These are phyloP conservation scores for Holothuria leucospilota DNA, from an alignment of 53 echinoderm and acorn worm species.

Conservation along the genomic window DNA sequence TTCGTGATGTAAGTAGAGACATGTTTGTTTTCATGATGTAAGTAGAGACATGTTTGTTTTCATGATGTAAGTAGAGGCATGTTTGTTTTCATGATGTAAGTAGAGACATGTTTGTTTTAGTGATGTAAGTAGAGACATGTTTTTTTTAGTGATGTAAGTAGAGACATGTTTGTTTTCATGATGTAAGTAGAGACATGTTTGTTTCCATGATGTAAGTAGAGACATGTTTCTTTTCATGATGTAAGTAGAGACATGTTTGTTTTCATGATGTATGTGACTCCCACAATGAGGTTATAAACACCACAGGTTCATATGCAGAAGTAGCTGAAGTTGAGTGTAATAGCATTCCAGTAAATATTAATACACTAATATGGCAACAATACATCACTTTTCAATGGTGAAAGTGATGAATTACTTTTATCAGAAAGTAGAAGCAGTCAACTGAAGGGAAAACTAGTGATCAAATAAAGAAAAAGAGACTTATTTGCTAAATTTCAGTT, in stretches of 20 bases:
- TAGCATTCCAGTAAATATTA: too few species aligned
- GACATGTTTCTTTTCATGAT: constrained; percentile 11
- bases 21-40: constrained; percentile 28
- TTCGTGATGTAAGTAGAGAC: constrained; percentile 39
- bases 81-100: constrained; percentile 33
- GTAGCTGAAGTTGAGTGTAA: too few species aligned
- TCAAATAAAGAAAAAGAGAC: too few species aligned
- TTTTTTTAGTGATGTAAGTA: constrained; percentile 37
- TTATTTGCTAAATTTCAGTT: too few species aligned
- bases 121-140: constrained; percentile 31
- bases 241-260: constrained; percentile 6
- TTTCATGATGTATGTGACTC: too few species aligned
- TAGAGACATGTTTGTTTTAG: background rate
- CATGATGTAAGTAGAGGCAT: constrained; percentile 38
- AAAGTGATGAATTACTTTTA: too few species aligned
- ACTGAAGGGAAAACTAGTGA: too few species aligned
- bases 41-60: constrained; percentile 1
- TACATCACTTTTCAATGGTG: too few species aligned
- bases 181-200: constrained; percentile 17
- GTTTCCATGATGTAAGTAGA: constrained; percentile 42
- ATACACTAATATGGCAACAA: too few species aligned
- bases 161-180: constrained; percentile 2
- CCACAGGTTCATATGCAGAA: too few species aligned
- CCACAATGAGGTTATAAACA: too few species aligned
- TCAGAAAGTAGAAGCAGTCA: too few species aligned